These are phyloP conservation scores for Pseudolaguvia tuberculata DNA, from an alignment of 2,113 vertebrate genomes.

Conservation along the genomic window DNA sequence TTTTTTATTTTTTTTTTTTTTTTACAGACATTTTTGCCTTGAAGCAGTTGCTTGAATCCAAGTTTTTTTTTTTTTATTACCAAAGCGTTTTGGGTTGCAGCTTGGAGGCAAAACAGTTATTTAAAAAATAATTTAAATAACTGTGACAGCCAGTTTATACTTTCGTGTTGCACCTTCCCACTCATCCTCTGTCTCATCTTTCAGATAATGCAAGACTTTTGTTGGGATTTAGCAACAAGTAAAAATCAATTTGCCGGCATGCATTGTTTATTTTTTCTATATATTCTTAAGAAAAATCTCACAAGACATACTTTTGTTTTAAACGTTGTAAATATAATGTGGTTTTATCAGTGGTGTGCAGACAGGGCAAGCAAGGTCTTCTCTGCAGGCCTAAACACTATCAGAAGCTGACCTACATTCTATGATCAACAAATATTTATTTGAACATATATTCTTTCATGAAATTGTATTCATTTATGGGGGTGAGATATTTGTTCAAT, in stretches of 20 bases:
- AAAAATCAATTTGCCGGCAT: neutral
- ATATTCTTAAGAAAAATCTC: neutral
- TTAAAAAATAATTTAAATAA: neutral
- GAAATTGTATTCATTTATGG: too few relatives aligned
- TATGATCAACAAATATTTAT: too few relatives aligned
- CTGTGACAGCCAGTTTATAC: neutral
- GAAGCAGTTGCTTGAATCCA: neutral
- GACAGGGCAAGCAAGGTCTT: too few relatives aligned
- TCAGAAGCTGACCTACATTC: too few relatives aligned
- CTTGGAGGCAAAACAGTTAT: neutral
- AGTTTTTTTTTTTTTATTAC: neutral
- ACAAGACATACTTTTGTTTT: neutral
- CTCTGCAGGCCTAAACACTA: too few relatives aligned
- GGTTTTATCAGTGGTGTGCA: too few relatives aligned
- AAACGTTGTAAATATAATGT: neutral
- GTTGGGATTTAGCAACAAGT: conserved; percentile 15
- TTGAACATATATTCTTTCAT: too few relatives aligned
- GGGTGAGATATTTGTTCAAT: too few relatives aligned
- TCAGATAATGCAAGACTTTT: conserved; percentile 18
- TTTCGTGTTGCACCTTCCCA: conserved; percentile 2
- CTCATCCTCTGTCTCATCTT: conserved; percentile 13
- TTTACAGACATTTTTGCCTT: neutral
- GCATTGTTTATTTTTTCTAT: neutral
- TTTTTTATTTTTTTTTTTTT: too few relatives aligned
- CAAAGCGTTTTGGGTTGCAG: neutral